A percentile compares a stretch with the other conserved stretches of the same genome.
Conservation (phyloP, 1,140 invertebrate species). For the Macrocentrus cingulum region DNA sequence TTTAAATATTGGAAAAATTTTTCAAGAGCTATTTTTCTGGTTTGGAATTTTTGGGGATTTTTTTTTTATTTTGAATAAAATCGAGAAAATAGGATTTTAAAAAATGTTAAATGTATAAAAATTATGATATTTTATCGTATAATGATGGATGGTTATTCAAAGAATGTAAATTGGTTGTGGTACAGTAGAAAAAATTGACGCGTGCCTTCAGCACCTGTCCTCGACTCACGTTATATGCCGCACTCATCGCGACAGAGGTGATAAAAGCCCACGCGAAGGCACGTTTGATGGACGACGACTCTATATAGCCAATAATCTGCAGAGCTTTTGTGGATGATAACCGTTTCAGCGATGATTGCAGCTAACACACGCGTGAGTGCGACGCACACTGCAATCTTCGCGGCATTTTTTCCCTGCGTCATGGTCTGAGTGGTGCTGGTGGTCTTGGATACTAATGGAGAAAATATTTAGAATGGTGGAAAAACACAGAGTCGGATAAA, state of each 20-base stretch:
- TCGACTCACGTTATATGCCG: background rate
- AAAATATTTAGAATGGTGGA: too few species aligned
- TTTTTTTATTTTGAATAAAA: too few species aligned
- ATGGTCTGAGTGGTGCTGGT: too few species aligned
- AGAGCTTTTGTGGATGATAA: background rate
- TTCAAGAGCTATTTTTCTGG: too few species aligned
- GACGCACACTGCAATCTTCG: conserved; percentile 1
- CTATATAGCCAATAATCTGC: conserved; percentile 11
- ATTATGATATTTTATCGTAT: conserved; percentile 13
- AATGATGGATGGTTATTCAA: background rate
- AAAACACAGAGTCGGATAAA: too few species aligned
- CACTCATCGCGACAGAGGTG: conserved; percentile 23
- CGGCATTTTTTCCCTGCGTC: background rate
- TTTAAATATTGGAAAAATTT: too few species aligned
- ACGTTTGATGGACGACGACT: conserved; percentile 18
- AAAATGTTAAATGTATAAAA: conserved; percentile 34
- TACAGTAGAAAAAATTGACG: conserved; percentile 3
- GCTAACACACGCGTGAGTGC: background rate
- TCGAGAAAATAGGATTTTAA: too few species aligned
- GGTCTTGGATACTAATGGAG: too few species aligned
- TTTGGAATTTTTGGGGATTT: too few species aligned
- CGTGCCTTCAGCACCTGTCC: conserved; percentile 18
- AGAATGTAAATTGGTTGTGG: conserved; percentile 10
- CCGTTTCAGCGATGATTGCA: background rate
- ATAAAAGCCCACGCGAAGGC: conserved; percentile 21